Base-by-base conservation (phyloP, 2,797 vertebrate genomes). In the Gymnodraco acuticeps region DNA sequence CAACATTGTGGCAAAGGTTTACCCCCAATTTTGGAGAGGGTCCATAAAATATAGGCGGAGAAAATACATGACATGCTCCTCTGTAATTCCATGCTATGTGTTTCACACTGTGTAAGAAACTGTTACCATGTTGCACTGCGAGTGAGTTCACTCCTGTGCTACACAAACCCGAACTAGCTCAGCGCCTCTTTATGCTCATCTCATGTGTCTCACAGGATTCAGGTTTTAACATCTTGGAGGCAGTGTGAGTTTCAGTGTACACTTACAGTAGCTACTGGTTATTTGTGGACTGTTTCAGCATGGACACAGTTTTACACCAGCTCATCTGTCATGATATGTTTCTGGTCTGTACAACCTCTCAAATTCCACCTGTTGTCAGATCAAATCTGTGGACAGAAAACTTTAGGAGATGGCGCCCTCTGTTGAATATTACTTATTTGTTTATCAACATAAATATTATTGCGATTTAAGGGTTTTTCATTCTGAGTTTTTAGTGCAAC, bases 291-390 rank as follows among this genome's bases (percentile, higher is more conserved):
- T 61, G 78, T 88, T 87, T 87, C 77, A 71, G 59, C 73, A 65
- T 54, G 68, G 83, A 79, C 78, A 71, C 74, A 51, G 50, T 82
- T 89, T 79, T 84, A 73, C 79, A 78, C 75, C 84, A 89, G 87
- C 86, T 88, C 88, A 87, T 90, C 83, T 91, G 86, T 92, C 91
- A 93, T 81, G 85, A 79, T 72, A 61, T 67, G 75, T 88, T 81
- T 78, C 85, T 59, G 74, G 79, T 81, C 86, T 81, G 66, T 61
- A 51, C 73, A 81, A 81, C 73, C 45, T 86, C 90, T 91, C 80
- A 76, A 73, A 88, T 87, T 89, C 73, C 84, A 90, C 86, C 89
- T 88, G 90, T 75, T 84, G 90, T 88, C 83, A 65, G 77, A 87
- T 81, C 41, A 72, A 77, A 83, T 70, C 71, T 50, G 41, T 3